Base-by-base conservation (phyloP, 2,888 invertebrate species). In the Polylopha cassiicola region DNA sequence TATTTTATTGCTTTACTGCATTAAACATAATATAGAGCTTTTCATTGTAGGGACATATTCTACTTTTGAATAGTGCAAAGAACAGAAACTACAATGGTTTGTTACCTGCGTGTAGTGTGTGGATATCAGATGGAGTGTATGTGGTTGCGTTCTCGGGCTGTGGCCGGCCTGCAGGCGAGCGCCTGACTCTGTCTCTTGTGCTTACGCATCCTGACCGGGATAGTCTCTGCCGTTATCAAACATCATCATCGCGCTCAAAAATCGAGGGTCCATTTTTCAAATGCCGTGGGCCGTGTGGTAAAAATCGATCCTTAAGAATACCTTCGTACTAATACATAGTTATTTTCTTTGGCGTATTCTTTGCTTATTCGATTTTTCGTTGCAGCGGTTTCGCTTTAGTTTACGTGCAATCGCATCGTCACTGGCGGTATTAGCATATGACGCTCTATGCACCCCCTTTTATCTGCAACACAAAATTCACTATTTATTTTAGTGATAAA, bases 191-290 rank as follows among this genome's bases (percentile, higher is more conserved):
- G 75, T 75, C 70, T 78, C 70, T 84, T 85, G 73, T 82, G 79
- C 66, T 85, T 85, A 86, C 86, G 84, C 86, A 86, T 86, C 63
- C 70, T 85, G 82, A 66, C 73, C 73, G 53, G 65, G 69, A 72
- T 69, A 72, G 61, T 73, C 61, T 68, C 69, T 75, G 68, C 65
- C 71, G 72, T 68, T 73, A 72, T 67, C 69, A 74, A 82, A 79
- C 73, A 75, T 69, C 71, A 74, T 70, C 71, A 66, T 71, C 61
- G 61, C 73, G 66, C 61, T 72, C 65, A 70, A 53, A 70, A 77
- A 78, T 82, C 85, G 80, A 72, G 72, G 70, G 79, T 85, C 85
- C 85, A 85, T 85, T 81, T 70, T 82, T 69, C 78, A 74, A 70
- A 69, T 61, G 85, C 85, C 81, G 72, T 74, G 72, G 70, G 80